These are phyloP conservation scores for human DNA, from an alignment of 2,113 vertebrate genomes.

Conservation along the genomic window GRCh38 chr13:47043001-47043500, in stretches of 20 bases:
- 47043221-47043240: background rate
- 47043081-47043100: background rate
- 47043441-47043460: background rate
- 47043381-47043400: background rate
- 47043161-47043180: background rate
- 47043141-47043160: background rate
- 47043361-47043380: background rate
- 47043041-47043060: background rate
- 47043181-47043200: background rate
- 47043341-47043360: background rate
- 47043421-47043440: background rate
- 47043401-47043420: background rate
- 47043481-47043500: background rate
- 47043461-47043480: fast-evolving
- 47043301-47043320: background rate
- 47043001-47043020: background rate
- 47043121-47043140: background rate
- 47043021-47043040: background rate
- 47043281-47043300: background rate
- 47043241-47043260: background rate
- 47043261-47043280: background rate
- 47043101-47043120: background rate
- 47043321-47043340: background rate
- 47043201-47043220: background rate
- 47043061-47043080: background rate